These are phyloP conservation scores for Rhyacichthys aspro DNA, from an alignment of 2,797 vertebrate species.

Conservation along the genomic window DNA sequence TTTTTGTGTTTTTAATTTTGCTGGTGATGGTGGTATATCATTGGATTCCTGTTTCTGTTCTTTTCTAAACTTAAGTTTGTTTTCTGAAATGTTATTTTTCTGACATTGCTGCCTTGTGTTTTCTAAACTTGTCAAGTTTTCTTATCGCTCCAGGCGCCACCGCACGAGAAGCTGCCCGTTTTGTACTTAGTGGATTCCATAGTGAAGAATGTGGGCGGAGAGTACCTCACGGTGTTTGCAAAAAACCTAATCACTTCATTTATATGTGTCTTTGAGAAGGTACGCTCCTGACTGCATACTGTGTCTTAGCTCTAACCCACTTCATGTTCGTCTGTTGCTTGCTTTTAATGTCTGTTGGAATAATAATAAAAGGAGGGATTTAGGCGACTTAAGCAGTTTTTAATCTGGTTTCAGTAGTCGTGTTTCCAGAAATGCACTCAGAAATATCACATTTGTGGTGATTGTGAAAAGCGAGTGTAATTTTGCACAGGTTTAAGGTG, in stretches of 20 bases:
- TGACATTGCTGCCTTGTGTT: conserved; percentile 80
- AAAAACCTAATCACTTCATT: conserved; percentile 99
- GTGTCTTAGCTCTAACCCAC: conserved; percentile 31
- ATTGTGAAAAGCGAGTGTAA: no score
- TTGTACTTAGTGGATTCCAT: conserved; percentile 99
- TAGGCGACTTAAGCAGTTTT: no score
- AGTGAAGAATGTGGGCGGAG: conserved; percentile 99
- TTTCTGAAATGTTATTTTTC: conserved; percentile 64
- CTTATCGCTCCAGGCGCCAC: conserved; percentile 95
- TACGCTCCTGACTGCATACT: conserved; percentile 75
- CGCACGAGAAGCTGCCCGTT: conserved; percentile 97
- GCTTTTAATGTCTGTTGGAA: conserved; percentile 33
- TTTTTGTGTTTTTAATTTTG: conserved; percentile 3
- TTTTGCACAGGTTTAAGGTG: no score
- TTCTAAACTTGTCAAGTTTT: conserved; percentile 99
- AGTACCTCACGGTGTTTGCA: conserved; percentile 99
- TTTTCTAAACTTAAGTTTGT: conserved; percentile 23
- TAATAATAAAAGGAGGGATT: neutral
- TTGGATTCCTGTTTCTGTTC: conserved; percentile 17
- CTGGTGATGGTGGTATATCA: conserved; percentile 4
- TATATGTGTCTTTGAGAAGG: conserved; percentile 99
- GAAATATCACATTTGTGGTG: no score
- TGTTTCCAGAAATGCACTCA: no score
- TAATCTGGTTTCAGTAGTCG: neutral
- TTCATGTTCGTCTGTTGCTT: conserved; percentile 55